Evolutionary conservation across 2,888 invertebrate species (phyloP), one percentile per base, ranked within the genome.

Genomic region (Dorcus parallelipipedus): DNA sequence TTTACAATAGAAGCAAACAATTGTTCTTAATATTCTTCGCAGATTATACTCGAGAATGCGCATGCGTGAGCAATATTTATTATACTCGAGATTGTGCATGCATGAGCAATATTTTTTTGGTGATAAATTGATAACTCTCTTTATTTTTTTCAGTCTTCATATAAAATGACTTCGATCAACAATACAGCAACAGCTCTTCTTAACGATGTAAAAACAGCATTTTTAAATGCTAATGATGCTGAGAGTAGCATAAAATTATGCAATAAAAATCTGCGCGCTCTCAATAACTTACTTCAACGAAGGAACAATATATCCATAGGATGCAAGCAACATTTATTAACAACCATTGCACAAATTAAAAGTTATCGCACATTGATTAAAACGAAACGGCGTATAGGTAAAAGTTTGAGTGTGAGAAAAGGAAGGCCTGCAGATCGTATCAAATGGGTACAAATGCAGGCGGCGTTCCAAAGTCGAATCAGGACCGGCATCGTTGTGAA

Each of bases 401-500:
- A 20, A 47, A 20, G 26, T 33, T 33, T 47, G 23, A 47, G 26
- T 47, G 47, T 23, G 23, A n/a, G 23, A 47, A 47, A 10, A 33
- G 26, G 20, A 33, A 9, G 20, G 20, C 17, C 23, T 10, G 7
- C n/a, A 26, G 47, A 47, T 9, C 50, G 50, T 3, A 9, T 39
- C 8, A 17, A 39, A 38, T 50, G 50, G 50, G 40, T 14, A 6
- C 40, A 50, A 17, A 6, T 50, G 23, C 5, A 50, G 23, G 39
- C 50, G 4, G 38, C 39, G 2, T 47, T 47, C 26, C 23, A 20
- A 47, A 48, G 45, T 3, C 10, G 60, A 20, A 49, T 58, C 9
- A 50, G 52, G 14, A 61, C 59, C 10, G 61, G 61, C 2, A 41
- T 52, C 9, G 45, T 61, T 2, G 20, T 20, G 20, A 20, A 20